Conservation (phyloP, 2,888 invertebrate genomes). For the Ophioninae sp. region DNA sequence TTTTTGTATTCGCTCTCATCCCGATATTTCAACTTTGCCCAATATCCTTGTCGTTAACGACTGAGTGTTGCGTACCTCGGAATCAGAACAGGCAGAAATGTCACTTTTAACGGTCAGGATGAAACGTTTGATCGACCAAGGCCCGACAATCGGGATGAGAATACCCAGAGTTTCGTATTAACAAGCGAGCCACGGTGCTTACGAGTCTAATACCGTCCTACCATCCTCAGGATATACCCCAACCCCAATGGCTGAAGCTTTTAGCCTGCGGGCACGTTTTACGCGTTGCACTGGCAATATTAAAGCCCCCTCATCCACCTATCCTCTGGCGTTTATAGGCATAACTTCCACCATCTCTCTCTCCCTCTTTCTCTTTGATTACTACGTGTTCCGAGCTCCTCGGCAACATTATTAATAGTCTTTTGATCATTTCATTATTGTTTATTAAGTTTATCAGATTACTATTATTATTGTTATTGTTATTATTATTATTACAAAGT, state of each 20-base stretch:
- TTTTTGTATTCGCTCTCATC: too few species aligned
- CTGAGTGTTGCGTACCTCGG: background rate
- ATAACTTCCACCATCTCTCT: conserved; percentile 5
- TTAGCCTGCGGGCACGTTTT: conserved; percentile 73
- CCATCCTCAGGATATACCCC: conserved; percentile 7
- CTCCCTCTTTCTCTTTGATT: background rate
- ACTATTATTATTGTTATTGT: too few species aligned
- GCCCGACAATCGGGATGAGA: conserved; percentile 19
- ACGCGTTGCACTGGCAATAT: conserved; percentile 76
- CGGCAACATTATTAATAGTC: too few species aligned
- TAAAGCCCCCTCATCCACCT: conserved; percentile 50
- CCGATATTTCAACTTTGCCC: too few species aligned
- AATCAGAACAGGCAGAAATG: background rate
- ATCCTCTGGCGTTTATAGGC: too few species aligned
- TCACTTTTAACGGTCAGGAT: background rate
- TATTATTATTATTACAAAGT: too few species aligned
- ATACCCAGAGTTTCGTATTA: conserved; percentile 45
- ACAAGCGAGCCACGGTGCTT: conserved; percentile 41
- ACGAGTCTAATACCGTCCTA: conserved; percentile 31
- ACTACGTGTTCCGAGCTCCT: background rate
- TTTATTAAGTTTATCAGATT: too few species aligned
- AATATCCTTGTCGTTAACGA: too few species aligned
- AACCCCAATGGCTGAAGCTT: conserved; percentile 45
- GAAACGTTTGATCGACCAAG: background rate
- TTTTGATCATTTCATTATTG: too few species aligned